Conservation (phyloP, 2,888 invertebrate species). For the Sesamia inferens region DNA sequence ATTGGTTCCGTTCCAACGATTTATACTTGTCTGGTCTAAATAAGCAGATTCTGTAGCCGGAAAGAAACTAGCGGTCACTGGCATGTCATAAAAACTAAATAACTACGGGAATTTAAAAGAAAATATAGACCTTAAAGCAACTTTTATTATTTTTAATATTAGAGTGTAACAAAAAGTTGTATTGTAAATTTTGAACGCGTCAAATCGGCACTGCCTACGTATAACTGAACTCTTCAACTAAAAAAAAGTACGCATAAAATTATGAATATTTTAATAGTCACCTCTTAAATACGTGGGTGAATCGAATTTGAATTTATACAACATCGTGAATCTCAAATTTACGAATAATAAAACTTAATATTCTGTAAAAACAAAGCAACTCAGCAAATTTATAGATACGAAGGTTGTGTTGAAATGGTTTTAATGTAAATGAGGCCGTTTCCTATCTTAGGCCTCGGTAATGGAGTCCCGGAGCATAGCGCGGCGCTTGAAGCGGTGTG, state of each 20-base stretch:
- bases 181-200: background rate
- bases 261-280: background rate
- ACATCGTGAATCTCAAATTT: background rate
- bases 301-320: background rate
- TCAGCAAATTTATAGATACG: conserved; percentile 8
- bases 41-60: too few species aligned
- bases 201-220: conserved; percentile 12
- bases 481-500: conserved; percentile 37
- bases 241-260: background rate
- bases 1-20: background rate
- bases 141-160: background rate
- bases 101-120: too few species aligned
- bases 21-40: background rate
- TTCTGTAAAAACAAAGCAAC: background rate
- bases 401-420: conserved; percentile 17
- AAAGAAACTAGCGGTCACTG: too few species aligned
- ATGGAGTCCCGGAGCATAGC: conserved; percentile 34
- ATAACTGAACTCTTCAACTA: background rate
- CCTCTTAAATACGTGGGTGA: background rate
- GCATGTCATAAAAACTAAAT: background rate
- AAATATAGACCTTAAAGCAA: background rate
- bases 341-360: background rate
- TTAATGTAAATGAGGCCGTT: conserved; percentile 42
- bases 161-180: background rate
- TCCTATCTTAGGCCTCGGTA: conserved; percentile 49